Evolutionary conservation across 2,797 vertebrate species (phyloP), one percentile per base, ranked within the genome.

Genomic region (Tauraco hartlaubi): DNA sequence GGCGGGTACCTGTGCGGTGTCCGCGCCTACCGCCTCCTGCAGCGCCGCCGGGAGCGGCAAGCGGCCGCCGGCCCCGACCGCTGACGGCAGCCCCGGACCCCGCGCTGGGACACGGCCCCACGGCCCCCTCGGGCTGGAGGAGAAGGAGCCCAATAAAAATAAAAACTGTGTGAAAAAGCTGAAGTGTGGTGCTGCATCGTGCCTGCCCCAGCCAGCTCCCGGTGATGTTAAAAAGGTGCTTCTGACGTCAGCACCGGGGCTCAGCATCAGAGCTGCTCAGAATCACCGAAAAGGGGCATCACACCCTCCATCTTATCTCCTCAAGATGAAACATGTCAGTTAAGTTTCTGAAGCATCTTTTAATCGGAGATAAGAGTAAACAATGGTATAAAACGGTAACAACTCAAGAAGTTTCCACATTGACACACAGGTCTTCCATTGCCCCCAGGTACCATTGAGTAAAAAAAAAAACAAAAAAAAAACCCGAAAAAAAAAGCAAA

Each of bases 1-100:
- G 99, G 98, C 7, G 99, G 99, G 15, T 99, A 98, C 98, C 98
- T 99, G 92, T 99, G 99, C 81, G 95, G 74, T 1, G 12, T 97
- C 72, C 98, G 99, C 4, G 98, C 94, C 5, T 98, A 99, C 77
- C 98, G 91, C 12, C 98, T 94, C 91, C 79, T 98, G 79, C 81
- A 98, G 84, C 97, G 8, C 12, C 97, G 98, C 52, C 97, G 98
- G 1, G 31, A 98, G 58, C 97, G 98, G 54, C 94, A 98, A 51
- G 52, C 16, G 28, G 13, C 19, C 0, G 15, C 64, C 0, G 64
- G 88, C 1, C 22, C 79, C 1, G 14, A 6, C 98, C 96, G 98
- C 98, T 95, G 98, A 99, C 94, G 55, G 92, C 15, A 87, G 97
- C 12, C 82, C 33, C 2, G 52, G 39, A 28, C 26, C 25, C 14